Evolutionary conservation across 2,797 vertebrate genomes (phyloP).

Genomic region (Poeciliopsis gracilis): DNA sequence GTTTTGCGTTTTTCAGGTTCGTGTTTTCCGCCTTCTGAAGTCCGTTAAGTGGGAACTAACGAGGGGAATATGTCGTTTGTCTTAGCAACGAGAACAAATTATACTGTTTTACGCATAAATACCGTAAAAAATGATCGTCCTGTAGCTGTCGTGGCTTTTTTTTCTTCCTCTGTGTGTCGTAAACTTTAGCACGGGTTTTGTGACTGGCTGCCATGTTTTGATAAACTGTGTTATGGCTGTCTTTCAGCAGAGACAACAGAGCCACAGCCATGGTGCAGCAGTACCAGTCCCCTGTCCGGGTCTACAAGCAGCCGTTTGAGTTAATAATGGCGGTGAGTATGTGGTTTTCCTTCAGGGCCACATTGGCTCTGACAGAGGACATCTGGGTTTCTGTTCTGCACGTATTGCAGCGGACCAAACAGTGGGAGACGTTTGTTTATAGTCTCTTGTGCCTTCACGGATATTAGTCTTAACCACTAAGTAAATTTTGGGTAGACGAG

Average conservation of each 20-base stretch:
- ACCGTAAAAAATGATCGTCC: background rate
- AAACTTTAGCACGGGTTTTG: background rate
- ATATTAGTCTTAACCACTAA: background rate
- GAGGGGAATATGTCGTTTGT: background rate
- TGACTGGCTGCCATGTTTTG: background rate
- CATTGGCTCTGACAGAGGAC: background rate
- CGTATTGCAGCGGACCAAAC: background rate
- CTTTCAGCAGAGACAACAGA: conserved; percentile 21
- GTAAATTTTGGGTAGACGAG: background rate
- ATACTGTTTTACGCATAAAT: background rate
- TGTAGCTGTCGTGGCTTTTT: background rate
- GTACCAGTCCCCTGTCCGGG: conserved; percentile 94
- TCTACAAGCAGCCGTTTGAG: conserved; percentile 95
- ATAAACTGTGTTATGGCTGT: background rate
- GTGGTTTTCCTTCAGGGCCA: background rate
- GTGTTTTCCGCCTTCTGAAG: background rate
- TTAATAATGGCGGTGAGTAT: conserved; percentile 94
- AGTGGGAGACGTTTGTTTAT: background rate
- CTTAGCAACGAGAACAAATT: background rate
- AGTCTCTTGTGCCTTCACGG: conserved; percentile 4
- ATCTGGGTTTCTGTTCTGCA: background rate
- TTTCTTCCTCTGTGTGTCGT: background rate
- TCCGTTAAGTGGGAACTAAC: background rate
- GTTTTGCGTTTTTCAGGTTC: conserved; percentile 5
- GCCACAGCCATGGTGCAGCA: conserved; percentile 91